Evolutionary conservation across 2,797 vertebrate species (phyloP).

Genomic region (Phyllotis vaccarum): DNA sequence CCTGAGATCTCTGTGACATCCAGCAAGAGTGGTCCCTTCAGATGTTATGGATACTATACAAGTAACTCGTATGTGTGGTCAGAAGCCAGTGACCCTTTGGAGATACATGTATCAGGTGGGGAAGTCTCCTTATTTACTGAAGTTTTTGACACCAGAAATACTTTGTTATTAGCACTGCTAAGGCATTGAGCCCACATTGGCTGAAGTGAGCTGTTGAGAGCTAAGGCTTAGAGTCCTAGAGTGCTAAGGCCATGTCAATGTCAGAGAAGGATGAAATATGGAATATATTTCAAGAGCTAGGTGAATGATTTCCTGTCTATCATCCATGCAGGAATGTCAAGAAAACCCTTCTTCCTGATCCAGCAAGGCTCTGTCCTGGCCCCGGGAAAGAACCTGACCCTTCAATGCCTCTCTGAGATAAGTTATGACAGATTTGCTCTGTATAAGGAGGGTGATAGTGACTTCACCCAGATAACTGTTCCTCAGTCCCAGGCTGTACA

Average conservation of each 20-base stretch:
- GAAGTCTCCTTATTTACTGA: not conserved
- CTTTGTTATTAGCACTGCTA: not conserved
- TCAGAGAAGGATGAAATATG: not conserved
- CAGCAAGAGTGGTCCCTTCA: not conserved
- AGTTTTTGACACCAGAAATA: accelerated
- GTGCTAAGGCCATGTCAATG: not conserved
- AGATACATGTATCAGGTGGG: not conserved
- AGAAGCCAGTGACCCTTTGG: not conserved
- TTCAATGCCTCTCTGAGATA: not conserved
- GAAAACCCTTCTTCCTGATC: not conserved
- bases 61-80: not conserved
- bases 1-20: not conserved
- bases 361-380: not conserved
- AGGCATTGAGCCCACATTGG: accelerated
- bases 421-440: not conserved
- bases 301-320: not conserved
- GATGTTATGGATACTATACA: not conserved
- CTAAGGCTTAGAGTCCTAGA: not conserved
- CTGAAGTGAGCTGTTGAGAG: not conserved
- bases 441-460: accelerated
- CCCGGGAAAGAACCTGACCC: not conserved
- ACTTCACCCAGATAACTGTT: accelerated
- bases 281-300: no score
- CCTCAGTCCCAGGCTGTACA: accelerated
- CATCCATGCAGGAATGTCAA: not conserved